phyloP scores from a whole-genome alignment of 2,797 vertebrate genomes.

The Sebastes dallii region DNA sequence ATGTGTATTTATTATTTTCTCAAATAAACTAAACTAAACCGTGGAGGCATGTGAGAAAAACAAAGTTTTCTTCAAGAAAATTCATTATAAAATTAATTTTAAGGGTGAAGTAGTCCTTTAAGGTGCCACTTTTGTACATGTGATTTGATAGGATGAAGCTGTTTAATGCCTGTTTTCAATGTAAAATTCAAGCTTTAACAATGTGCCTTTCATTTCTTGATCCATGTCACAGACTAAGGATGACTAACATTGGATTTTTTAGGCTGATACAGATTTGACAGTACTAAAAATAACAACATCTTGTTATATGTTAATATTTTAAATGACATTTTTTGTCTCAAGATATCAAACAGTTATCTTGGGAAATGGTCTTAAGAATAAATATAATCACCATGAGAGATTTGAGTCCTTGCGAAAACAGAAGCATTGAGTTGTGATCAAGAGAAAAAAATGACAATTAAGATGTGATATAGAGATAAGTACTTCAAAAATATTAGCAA shows the following conservation, averaged over 20 bases:
- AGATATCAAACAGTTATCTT: neutral
- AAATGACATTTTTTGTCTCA: neutral
- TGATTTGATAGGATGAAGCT: no score
- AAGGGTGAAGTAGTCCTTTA: neutral
- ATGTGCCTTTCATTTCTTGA: no score
- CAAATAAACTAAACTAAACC: neutral
- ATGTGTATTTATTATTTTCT: neutral
- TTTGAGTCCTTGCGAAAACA: neutral
- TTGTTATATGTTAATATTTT: neutral
- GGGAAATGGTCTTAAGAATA: no score
- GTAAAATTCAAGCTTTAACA: no score
- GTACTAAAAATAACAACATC: neutral
- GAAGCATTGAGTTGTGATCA: neutral
- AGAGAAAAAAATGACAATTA: neutral
- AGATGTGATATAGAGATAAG: neutral
- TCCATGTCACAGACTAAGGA: neutral
- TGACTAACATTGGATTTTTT: neutral
- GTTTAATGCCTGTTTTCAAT: no score
- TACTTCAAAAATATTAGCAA: neutral
- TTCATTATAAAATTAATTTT: neutral
- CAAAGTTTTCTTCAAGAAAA: neutral
- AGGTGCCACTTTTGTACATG: no score
- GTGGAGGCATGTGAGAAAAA: no score
- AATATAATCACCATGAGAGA: neutral
- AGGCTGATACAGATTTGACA: neutral